phyloP scores from a whole-genome alignment of 2,888 invertebrate genomes.

The Zhuqinia jingwanae region DNA sequence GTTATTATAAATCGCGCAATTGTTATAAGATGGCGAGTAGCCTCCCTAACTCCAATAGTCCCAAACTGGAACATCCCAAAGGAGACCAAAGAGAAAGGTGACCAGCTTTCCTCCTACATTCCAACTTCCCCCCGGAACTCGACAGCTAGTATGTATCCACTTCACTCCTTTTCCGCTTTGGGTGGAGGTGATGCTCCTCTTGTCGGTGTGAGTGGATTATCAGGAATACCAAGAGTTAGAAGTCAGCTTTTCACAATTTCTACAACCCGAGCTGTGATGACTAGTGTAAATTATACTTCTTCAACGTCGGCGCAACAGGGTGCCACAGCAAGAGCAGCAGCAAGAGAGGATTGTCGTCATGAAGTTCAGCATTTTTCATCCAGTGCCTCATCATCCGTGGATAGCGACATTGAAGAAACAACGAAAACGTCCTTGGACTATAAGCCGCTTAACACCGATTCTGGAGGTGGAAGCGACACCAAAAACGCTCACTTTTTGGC shows the following conservation, averaged over 20 bases:
- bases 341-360: no score
- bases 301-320: no score
- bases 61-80: constrained; percentile 25
- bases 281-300: constrained; percentile 40
- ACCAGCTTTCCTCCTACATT: not conserved
- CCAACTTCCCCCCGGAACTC: not conserved
- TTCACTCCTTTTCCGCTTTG: not conserved
- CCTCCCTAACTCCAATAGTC: not conserved
- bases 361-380: not conserved
- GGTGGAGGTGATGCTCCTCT: constrained; percentile 59
- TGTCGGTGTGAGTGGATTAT: no score
- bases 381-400: not conserved
- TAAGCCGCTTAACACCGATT: constrained; percentile 9
- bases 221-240: constrained; percentile 23
- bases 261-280: constrained; percentile 41
- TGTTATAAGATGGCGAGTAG: no score
- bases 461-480: no score
- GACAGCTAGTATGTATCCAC: not conserved
- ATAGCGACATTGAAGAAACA: constrained; percentile 36
- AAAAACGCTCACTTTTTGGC: no score
- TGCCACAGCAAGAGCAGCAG: not conserved
- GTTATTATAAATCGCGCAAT: no score
- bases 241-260: constrained; percentile 55
- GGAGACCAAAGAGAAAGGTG: not conserved
- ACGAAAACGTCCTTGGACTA: not conserved